Conservation (phyloP, 2,797 vertebrate species). For the Oophaga sylvatica region DNA sequence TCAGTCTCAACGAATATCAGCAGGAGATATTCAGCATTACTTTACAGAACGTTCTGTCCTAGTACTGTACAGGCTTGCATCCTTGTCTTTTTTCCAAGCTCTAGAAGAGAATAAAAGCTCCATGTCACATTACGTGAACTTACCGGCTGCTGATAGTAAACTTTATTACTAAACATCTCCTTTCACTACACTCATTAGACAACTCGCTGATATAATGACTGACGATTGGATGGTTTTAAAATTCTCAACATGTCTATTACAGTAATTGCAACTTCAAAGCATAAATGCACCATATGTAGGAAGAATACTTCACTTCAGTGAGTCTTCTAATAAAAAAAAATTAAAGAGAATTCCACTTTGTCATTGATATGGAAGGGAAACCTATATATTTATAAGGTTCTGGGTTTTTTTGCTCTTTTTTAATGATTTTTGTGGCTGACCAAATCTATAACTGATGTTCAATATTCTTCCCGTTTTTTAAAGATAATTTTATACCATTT, state of each 20-base stretch:
- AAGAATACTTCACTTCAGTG: background rate
- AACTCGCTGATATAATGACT: background rate
- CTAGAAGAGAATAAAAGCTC: background rate
- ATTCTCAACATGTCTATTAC: background rate
- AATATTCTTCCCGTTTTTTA: no score
- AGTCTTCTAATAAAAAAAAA: no score
- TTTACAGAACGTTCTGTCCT: background rate
- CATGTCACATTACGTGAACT: background rate
- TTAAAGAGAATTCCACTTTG: no score
- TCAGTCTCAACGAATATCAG: background rate
- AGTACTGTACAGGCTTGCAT: background rate
- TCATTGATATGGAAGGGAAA: no score
- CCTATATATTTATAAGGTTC: no score
- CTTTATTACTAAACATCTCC: background rate
- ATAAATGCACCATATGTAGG: background rate
- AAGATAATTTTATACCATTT: no score
- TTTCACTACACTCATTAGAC: constrained; percentile 10
- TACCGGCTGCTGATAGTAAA: background rate
- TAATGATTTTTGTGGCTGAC: no score
- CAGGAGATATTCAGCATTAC: background rate
- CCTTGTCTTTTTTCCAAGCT: background rate
- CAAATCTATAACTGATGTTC: no score
- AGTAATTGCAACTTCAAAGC: background rate
- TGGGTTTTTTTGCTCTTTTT: no score
- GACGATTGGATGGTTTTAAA: background rate